Conservation (phyloP, 2,113 vertebrate species). For the Platichthys flesus region DNA sequence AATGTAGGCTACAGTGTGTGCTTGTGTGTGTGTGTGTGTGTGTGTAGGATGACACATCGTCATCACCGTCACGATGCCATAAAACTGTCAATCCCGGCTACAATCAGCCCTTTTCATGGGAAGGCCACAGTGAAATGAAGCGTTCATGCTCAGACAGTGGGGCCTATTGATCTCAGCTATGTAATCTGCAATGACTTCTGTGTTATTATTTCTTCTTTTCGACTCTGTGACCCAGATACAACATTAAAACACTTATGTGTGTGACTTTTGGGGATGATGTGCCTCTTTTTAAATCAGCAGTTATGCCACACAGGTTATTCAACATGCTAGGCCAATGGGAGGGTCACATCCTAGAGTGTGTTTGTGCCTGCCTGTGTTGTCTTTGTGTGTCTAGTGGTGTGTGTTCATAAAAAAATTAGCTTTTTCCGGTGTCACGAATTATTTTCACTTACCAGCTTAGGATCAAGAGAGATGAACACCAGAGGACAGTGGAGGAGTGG, state of each 20-base stretch:
- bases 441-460: conserved; percentile 40
- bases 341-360: conserved; percentile 30
- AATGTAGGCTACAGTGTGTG: not conserved
- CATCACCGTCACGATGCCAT: conserved; percentile 48
- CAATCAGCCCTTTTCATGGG: conserved; percentile 62
- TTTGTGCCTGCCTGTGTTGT: not conserved
- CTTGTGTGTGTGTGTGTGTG: conserved; percentile 13
- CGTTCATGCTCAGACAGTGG: conserved; percentile 63
- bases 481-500: conserved; percentile 45
- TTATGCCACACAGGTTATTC: conserved; percentile 76
- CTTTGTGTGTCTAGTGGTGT: not conserved
- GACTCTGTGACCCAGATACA: conserved; percentile 67
- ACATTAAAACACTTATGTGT: conserved; percentile 28
- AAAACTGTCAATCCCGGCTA: conserved; percentile 46
- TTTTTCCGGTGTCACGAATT: conserved; percentile 16
- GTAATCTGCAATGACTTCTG: conserved; percentile 65
- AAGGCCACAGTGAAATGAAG: conserved; percentile 48
- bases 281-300: conserved; percentile 69
- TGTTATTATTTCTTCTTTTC: conserved; percentile 69
- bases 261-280: conserved; percentile 49
- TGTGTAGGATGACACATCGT: conserved; percentile 24
- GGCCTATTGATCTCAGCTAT: conserved; percentile 66
- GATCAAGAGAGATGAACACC: conserved; percentile 40
- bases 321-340: conserved; percentile 54
- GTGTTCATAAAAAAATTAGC: not conserved